Percentiles rank a stretch among this genome's conserved stretches.
Conservation (phyloP, 1,140 invertebrate species). For the Drosophila novamexicana region DNA sequence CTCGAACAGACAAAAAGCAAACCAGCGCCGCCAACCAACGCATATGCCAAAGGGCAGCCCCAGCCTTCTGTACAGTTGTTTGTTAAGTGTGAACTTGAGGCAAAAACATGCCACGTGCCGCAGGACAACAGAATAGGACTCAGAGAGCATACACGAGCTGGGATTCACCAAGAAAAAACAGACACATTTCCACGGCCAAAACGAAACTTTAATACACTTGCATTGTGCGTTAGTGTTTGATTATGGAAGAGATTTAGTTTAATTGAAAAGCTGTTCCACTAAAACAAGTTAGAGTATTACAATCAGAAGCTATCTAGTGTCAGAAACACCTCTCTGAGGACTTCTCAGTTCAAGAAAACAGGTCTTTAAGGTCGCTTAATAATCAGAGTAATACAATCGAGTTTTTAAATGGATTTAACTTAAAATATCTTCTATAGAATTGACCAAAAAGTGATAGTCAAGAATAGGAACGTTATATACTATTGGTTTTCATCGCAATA, state of each 20-base stretch:
- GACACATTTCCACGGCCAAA: neutral
- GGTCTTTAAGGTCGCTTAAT: too few relatives aligned
- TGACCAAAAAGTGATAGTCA: too few relatives aligned
- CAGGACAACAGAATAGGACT: slow-evolving; percentile 19
- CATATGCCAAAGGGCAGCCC: slow-evolving; percentile 43
- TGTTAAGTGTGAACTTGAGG: slow-evolving; percentile 51
- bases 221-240: neutral
- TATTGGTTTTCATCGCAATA: too few relatives aligned
- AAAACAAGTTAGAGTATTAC: too few relatives aligned
- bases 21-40: slow-evolving; percentile 9
- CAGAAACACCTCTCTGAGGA: too few relatives aligned
- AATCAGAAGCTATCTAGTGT: too few relatives aligned
- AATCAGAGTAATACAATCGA: too few relatives aligned
- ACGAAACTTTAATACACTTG: slow-evolving; percentile 14
- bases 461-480: too few relatives aligned
- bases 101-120: slow-evolving; percentile 52
- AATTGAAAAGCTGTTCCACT: too few relatives aligned
- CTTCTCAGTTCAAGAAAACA: too few relatives aligned
- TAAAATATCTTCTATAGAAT: too few relatives aligned
- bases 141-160: slow-evolving; percentile 1
- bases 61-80: slow-evolving; percentile 41
- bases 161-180: neutral
- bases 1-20: slow-evolving; percentile 23
- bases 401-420: too few relatives aligned
- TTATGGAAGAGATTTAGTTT: neutral